Evolutionary conservation across 1,140 invertebrate genomes (phyloP), one percentile per base, ranked within the genome.

Genomic region (Cyclargus thomasi): DNA sequence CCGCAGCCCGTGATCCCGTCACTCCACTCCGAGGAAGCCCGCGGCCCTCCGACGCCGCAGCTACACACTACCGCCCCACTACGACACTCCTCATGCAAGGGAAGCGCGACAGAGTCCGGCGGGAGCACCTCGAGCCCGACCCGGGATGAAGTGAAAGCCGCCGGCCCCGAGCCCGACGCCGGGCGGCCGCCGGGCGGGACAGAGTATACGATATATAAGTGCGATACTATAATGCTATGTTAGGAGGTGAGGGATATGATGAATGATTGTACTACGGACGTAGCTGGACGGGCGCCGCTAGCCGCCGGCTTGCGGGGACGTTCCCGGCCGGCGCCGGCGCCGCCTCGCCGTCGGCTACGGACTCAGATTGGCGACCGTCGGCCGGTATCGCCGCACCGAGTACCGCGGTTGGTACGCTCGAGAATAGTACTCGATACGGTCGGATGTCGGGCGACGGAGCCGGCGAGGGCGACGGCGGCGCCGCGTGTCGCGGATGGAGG

Each of bases 221-320:
- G 53, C 36, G 55, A n/a, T 21, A 57, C 55, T 57, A 66, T 69
- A 83, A 82, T 47, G 81, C 81, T 76, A 78, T 74, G 78, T 85
- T 82, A 82, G 76, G 76, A 79, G 67, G 76, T 72, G 70, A 78
- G 80, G 68, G 80, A 69, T 53, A 66, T 62, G 72, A 70, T 67
- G 70, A 55, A 78, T 86, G 82, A 85, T 77, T 85, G 84, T 86
- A 82, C 84, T 81, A 83, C 75, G 73, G 74, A 63, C 65, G 36
- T 47, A 47, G 39, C 11, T 8, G 8, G 11, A 11, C 39, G 39
- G 39, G 39, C 39, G 14, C 39, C 39, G 39, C 39, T 16, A 16
- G 39, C 39, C 39, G 39, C 39, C 10, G 39, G 14, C 8, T 16
- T 11, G 39, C 39, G 39, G 11, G 4, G 29, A n/a, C n/a, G n/a